Conservation (phyloP, 2,797 vertebrate genomes). For the Psittacula derbiana region DNA sequence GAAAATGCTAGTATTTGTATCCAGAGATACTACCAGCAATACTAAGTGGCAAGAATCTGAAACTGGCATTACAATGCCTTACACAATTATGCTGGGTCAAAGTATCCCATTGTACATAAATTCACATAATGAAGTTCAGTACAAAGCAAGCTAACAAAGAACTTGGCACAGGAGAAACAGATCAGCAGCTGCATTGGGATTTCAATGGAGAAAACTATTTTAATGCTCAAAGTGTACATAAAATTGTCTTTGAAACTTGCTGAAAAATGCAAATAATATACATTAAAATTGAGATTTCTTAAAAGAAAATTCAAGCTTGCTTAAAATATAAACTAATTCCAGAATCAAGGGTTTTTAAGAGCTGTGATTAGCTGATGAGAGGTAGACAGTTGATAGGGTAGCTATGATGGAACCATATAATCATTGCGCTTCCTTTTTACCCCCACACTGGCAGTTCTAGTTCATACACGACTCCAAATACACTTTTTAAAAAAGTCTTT, state of each 20-base stretch:
- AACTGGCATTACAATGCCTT: conserved; percentile 24
- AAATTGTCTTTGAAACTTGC: conserved; percentile 29
- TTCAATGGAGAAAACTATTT: conserved; percentile 42
- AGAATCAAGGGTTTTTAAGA: conserved; percentile 10
- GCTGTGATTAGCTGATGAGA: conserved; percentile 46
- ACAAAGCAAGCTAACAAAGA: conserved; percentile 59
- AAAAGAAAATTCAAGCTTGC: conserved; percentile 21
- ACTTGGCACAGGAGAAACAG: conserved; percentile 33
- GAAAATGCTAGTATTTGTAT: conserved; percentile 46
- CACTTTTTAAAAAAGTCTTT: not conserved
- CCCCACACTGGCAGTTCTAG: not conserved
- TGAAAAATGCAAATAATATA: conserved; percentile 49
- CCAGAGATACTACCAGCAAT: conserved; percentile 29
- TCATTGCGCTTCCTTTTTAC: not conserved
- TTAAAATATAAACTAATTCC: not conserved
- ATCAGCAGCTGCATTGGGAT: conserved; percentile 52
- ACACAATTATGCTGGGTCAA: conserved; percentile 50
- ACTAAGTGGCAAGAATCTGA: conserved; percentile 34
- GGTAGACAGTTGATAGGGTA: not conserved
- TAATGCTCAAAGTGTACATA: not conserved
- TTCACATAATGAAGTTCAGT: conserved; percentile 50
- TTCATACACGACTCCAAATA: not conserved
- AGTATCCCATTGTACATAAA: conserved; percentile 59
- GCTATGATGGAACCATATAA: not conserved
- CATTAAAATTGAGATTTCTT: conserved; percentile 41